These are phyloP conservation scores for Ypsolopha scabrella DNA, from an alignment of 2,888 invertebrate genomes.

Conservation along the genomic window DNA sequence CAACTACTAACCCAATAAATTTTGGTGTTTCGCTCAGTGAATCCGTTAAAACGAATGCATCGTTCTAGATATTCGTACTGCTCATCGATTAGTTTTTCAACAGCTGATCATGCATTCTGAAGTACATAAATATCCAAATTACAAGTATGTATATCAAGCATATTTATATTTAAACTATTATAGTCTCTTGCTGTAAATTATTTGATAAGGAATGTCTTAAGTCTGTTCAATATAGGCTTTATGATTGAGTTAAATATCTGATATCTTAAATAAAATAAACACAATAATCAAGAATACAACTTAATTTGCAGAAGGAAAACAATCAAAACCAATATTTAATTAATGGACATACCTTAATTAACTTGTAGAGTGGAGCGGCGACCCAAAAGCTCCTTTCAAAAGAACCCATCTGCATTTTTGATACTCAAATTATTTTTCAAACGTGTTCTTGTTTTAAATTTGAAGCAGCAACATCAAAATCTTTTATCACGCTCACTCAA, in stretches of 20 bases:
- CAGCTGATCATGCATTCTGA: too few species aligned
- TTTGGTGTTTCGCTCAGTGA: slow-evolving; percentile 68
- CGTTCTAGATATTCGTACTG: slow-evolving; percentile 50
- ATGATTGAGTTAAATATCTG: too few species aligned
- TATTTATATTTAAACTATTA: too few species aligned
- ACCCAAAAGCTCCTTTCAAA: slow-evolving; percentile 49
- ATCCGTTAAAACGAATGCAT: slow-evolving; percentile 65
- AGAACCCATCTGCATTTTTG: slow-evolving; percentile 67
- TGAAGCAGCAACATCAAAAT: background rate
- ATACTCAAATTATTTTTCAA: slow-evolving; percentile 69
- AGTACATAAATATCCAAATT: too few species aligned
- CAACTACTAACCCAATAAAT: slow-evolving; percentile 71
- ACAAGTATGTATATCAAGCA: too few species aligned
- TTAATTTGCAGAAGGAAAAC: slow-evolving; percentile 56
- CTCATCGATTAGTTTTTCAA: background rate
- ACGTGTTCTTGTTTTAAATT: slow-evolving; percentile 38
- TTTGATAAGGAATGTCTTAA: too few species aligned
- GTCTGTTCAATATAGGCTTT: too few species aligned
- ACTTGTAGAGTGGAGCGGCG: slow-evolving; percentile 58
- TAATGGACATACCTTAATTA: slow-evolving; percentile 68
- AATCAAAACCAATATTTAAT: slow-evolving; percentile 64
- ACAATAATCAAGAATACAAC: slow-evolving; percentile 46
- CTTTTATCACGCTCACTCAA: slow-evolving; percentile 60
- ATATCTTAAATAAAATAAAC: background rate
- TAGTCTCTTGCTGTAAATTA: too few species aligned